Percentiles rank a stretch among this genome's conserved stretches.
phyloP scores from a whole-genome alignment of 2,113 vertebrate genomes.

The Solea solea region DNA sequence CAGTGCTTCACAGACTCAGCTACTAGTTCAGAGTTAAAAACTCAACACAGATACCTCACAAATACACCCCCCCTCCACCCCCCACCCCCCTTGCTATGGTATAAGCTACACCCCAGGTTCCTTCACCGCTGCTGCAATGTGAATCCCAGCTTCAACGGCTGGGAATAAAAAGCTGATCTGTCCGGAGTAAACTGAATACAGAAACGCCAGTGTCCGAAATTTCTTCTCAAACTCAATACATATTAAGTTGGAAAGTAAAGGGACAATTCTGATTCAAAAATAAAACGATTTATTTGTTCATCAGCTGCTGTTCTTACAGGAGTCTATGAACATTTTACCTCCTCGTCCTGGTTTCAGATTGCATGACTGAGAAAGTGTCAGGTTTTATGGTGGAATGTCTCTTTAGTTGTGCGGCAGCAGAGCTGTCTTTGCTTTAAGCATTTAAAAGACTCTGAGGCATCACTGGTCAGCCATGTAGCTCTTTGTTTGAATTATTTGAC shows the following conservation, averaged over 20 bases:
- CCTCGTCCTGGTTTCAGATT: constrained; percentile 20
- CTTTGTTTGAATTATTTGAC: constrained; percentile 42
- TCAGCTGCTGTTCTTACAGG: neutral
- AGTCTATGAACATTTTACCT: neutral
- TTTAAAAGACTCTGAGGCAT: constrained; percentile 50
- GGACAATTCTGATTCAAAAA: constrained; percentile 53
- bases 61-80: neutral
- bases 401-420: constrained; percentile 62
- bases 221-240: constrained; percentile 35
- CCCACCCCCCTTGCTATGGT: constrained; percentile 26
- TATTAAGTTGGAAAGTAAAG: constrained; percentile 37
- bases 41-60: constrained; percentile 69
- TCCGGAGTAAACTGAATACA: constrained; percentile 13
- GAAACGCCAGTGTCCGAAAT: constrained; percentile 35
- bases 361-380: constrained; percentile 20
- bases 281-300: neutral
- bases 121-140: constrained; percentile 62
- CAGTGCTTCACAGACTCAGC: constrained; percentile 56
- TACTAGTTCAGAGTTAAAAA: constrained; percentile 56
- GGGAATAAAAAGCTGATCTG: neutral
- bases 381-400: constrained; percentile 32
- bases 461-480: constrained; percentile 30
- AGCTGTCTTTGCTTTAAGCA: constrained; percentile 75
- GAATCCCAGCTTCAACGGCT: constrained; percentile 33
- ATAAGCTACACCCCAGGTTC: constrained; percentile 60